These are phyloP conservation scores for Rotaria sp. DNA, from an alignment of 2,888 invertebrate species.

Conservation along the genomic window DNA sequence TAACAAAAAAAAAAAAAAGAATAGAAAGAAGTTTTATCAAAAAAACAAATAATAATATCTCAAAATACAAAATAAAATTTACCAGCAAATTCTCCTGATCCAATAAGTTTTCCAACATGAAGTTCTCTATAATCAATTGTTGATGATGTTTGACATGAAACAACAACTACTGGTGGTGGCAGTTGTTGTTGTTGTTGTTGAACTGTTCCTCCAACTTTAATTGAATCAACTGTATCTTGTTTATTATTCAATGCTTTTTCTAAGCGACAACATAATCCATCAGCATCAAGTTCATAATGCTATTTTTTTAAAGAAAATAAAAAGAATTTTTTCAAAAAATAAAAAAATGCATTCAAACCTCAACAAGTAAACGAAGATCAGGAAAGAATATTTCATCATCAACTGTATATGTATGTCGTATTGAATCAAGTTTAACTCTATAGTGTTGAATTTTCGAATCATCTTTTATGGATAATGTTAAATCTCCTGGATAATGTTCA, in stretches of 20 bases:
- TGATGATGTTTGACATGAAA: background rate
- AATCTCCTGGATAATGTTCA: slow-evolving; percentile 41
- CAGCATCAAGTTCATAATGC: slow-evolving; percentile 27
- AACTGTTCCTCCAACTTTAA: no score
- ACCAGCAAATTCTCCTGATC: slow-evolving; percentile 25
- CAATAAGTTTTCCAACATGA: background rate
- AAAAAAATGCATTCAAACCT: background rate
- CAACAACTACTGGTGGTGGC: background rate
- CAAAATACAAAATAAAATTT: background rate
- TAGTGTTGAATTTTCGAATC: slow-evolving; percentile 39
- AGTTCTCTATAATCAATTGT: background rate
- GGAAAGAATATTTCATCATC: slow-evolving; percentile 37
- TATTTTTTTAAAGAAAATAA: background rate
- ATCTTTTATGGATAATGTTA: slow-evolving; percentile 39
- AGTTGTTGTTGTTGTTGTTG: background rate
- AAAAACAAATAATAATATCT: no score
- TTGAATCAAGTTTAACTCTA: slow-evolving; percentile 30
- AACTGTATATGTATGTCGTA: slow-evolving; percentile 33
- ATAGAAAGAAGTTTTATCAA: no score
- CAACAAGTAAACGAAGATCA: slow-evolving; percentile 34
- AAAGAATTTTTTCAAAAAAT: no score
- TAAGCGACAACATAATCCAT: slow-evolving; percentile 25
- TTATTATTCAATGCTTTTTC: background rate
- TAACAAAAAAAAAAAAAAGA: no score
- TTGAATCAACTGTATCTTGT: background rate